Evolutionary conservation across 2,797 vertebrate species (phyloP), one percentile per base, ranked within the genome.

Genomic region (Channallabes apus): DNA sequence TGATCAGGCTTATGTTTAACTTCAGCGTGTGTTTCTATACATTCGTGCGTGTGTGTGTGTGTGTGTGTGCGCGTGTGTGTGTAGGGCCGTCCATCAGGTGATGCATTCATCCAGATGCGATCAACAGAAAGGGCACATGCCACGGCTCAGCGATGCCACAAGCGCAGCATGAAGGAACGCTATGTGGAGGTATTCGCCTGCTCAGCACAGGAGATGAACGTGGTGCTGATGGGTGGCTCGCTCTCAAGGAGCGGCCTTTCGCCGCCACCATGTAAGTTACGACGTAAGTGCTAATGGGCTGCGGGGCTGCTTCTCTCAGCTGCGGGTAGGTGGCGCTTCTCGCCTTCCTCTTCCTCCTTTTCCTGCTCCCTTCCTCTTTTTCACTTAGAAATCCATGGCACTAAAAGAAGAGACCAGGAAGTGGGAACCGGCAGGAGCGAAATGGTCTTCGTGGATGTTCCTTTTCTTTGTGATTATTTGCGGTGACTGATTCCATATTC

Each of bases 181-280:
- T 99, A 98, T 0, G 97, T 99, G 93, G 98, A 99, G 94, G 97
- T 99, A 93, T 99, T 99, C 89, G 96, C 97, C 88, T 99, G 98
- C 94, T 99, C 97, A 35, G 95, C 96, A 3, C 97, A 99, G 91
- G 98, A 99, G 94, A 99, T 99, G 98, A 97, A 96, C 93, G 95
- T 98, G 90, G 97, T 99, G 93, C 95, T 99, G 94, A 98, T 99
- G 97, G 98, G 98, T 94, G 97, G 97, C 92, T 96, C 97, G 87
- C 95, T 99, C 95, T 96, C 95, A 93, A 96, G 97, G 96, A 98
- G 97, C 93, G 98, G 98, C 96, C 96, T 99, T 92, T 99, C 97
- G 93, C 97, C 98, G 85, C 98, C 98, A 87, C 98, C 98, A 97
- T 99, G 97, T 98, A 99, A 98, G 96, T 97, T 97, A 95, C 97